phyloP scores from a whole-genome alignment of 2,888 invertebrate genomes.

The Rapana venosa region DNA sequence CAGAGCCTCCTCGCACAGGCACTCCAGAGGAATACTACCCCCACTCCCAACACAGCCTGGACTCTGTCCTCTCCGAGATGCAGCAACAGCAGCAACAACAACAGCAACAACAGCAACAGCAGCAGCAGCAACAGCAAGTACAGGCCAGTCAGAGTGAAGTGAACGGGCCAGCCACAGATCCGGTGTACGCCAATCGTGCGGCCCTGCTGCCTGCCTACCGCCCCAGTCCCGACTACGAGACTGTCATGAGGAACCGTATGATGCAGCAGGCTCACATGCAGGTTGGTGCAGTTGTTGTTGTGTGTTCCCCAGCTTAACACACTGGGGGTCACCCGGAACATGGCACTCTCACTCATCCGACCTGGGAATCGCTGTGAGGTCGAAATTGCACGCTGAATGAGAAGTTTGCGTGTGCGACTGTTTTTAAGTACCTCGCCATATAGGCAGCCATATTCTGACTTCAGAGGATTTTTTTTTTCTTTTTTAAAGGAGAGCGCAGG shows the following conservation, averaged over 20 bases:
- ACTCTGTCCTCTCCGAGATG: slow-evolving; percentile 47
- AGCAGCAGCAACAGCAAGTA: not conserved
- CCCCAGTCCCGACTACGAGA: slow-evolving; percentile 96
- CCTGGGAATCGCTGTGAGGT: no score
- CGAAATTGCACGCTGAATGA: no score
- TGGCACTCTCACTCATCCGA: no score
- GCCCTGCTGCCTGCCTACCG: slow-evolving; percentile 80
- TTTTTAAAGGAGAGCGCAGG: no score
- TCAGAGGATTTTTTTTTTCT: no score
- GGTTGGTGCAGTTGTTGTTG: not conserved
- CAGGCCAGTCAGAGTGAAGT: not conserved
- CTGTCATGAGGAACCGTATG: slow-evolving; percentile 87
- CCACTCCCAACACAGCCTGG: slow-evolving; percentile 69
- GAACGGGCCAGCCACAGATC: slow-evolving; percentile 49
- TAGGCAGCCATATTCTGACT: no score
- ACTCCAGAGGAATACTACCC: slow-evolving; percentile 63
- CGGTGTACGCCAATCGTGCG: slow-evolving; percentile 59
- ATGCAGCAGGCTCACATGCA: slow-evolving; percentile 55
- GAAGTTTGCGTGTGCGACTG: no score
- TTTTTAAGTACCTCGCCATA: no score
- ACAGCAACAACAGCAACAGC: slow-evolving; percentile 21
- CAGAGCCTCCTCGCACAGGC: slow-evolving; percentile 48
- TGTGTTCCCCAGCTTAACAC: no score
- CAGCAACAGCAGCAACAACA: slow-evolving; percentile 24
- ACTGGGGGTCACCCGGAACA: no score